These are phyloP conservation scores for Synergus laeviventris DNA, from an alignment of 2,888 invertebrate species.

Conservation along the genomic window DNA sequence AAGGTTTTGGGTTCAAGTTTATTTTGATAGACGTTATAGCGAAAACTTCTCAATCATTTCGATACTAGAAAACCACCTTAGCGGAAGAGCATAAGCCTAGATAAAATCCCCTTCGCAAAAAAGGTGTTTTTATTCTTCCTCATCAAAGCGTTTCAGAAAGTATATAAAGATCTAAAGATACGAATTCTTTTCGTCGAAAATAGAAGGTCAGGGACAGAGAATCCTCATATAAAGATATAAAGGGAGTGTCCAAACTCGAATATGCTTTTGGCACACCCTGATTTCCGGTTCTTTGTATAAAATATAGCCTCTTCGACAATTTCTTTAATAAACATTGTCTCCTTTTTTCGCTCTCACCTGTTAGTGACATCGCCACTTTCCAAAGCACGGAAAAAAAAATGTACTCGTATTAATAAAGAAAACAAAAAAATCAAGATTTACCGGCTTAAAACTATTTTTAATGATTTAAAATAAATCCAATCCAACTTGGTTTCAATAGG, in stretches of 20 bases:
- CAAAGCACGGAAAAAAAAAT: too few relatives aligned
- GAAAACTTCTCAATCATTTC: constrained; percentile 14
- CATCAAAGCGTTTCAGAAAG: constrained; percentile 17
- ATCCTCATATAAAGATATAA: background rate
- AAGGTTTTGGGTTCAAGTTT: background rate
- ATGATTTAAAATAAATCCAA: too few relatives aligned
- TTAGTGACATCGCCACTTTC: too few relatives aligned
- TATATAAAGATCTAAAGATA: background rate
- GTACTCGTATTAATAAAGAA: too few relatives aligned
- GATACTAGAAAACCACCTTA: constrained; percentile 15
- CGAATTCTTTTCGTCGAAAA: constrained; percentile 20
- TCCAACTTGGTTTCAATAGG: too few relatives aligned
- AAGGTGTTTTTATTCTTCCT: constrained; percentile 1
- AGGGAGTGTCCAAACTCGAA: constrained; percentile 9
- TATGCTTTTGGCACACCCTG: background rate
- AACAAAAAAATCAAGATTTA: too few relatives aligned
- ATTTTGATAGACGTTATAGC: constrained; percentile 11
- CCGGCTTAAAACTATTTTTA: too few relatives aligned
- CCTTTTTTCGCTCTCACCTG: too few relatives aligned
- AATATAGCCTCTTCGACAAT: too few relatives aligned
- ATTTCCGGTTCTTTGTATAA: background rate
- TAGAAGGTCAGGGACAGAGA: background rate
- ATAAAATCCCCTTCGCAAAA: constrained; percentile 5
- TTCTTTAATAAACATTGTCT: too few relatives aligned
- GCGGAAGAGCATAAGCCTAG: constrained; percentile 5